Evolutionary conservation across 2,113 vertebrate genomes (phyloP).

Genomic region (Aphyosemion australe): DNA sequence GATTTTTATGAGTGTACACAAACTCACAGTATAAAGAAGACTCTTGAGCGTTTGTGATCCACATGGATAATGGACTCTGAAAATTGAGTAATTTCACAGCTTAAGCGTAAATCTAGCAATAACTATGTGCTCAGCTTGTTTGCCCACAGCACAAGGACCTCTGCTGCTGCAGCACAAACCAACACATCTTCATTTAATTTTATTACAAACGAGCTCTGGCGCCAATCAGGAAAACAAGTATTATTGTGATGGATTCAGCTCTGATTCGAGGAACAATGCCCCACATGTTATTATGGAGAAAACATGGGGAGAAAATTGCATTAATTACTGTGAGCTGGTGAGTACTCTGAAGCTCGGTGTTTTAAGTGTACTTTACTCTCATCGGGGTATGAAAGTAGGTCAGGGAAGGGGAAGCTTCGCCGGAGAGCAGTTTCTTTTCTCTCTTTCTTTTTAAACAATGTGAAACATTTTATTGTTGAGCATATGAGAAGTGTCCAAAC

Average conservation of each 20-base stretch:
- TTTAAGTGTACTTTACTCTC: constrained; percentile 20
- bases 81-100: constrained; percentile 5
- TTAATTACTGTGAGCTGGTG: neutral
- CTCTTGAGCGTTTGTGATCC: neutral
- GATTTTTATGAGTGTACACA: neutral
- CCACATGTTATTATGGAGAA: neutral
- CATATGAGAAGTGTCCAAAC: constrained; percentile 7
- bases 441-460: neutral
- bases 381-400: constrained; percentile 3
- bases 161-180: neutral
- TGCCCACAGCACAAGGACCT: neutral
- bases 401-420: neutral
- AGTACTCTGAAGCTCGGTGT: constrained; percentile 24
- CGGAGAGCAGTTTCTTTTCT: constrained; percentile 10
- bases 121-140: neutral
- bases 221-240: too few species aligned
- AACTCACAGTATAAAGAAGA: constrained; percentile 4
- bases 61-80: neutral
- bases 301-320: constrained; percentile 7
- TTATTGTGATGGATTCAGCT: neutral
- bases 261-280: neutral
- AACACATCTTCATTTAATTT: too few species aligned
- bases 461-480: constrained; percentile 12
- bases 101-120: neutral
- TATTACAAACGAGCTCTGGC: too few species aligned